Conservation (phyloP, 2,888 invertebrate genomes). For the Polymixis flavicincta region DNA sequence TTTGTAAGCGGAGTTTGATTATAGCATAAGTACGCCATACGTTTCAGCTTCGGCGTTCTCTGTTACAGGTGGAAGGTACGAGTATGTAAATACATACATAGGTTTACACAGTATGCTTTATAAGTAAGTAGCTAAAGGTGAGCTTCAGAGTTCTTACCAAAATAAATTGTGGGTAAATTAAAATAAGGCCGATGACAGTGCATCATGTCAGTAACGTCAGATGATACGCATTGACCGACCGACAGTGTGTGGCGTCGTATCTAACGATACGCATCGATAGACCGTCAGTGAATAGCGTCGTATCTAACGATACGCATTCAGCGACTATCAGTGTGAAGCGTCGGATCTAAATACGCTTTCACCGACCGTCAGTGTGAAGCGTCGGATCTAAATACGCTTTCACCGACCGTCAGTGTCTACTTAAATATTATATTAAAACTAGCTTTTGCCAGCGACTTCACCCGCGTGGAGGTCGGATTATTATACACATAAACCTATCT, state of each 20-base stretch:
- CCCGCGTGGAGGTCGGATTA: too few relatives aligned
- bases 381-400: neutral
- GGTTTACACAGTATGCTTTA: neutral
- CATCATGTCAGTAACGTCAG: neutral
- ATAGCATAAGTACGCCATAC: slow-evolving; percentile 44
- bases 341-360: too few relatives aligned
- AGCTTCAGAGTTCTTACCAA: neutral
- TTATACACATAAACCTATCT: too few relatives aligned
- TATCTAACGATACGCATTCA: neutral
- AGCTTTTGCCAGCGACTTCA: too few relatives aligned
- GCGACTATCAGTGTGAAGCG: too few relatives aligned
- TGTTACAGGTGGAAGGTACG: neutral
- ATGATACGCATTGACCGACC: neutral
- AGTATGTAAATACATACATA: neutral
- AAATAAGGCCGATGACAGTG: neutral
- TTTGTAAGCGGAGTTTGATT: slow-evolving; percentile 57
- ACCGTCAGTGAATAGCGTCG: too few relatives aligned
- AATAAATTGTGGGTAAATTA: too few relatives aligned
- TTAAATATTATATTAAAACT: too few relatives aligned
- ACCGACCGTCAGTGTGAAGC: too few relatives aligned
- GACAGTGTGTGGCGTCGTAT: neutral
- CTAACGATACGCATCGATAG: too few relatives aligned
- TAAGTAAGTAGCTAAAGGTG: neutral
- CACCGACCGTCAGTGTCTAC: too few relatives aligned
- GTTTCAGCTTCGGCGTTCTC: slow-evolving; percentile 38